These are phyloP conservation scores for Bubo bubo DNA, from an alignment of 2,113 vertebrate genomes.

Conservation along the genomic window DNA sequence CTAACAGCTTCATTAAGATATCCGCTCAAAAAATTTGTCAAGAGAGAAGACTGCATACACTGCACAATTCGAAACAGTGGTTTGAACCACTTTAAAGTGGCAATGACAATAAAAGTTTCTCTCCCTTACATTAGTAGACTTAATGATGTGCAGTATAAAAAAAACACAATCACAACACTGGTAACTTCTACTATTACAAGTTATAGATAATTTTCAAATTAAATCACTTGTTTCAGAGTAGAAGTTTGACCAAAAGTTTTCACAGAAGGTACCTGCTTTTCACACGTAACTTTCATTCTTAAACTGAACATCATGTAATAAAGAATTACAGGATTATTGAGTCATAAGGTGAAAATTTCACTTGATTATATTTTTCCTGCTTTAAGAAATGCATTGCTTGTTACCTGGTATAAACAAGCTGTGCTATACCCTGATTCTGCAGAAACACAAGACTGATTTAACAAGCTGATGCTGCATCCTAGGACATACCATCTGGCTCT, in stretches of 20 bases:
- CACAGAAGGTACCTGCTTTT: neutral
- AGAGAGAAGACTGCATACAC: neutral
- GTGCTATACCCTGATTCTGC: neutral
- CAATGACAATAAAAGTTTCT: neutral
- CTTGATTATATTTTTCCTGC: neutral
- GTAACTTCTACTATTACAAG: neutral
- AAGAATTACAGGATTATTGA: neutral
- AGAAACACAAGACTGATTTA: neutral
- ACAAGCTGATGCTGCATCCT: neutral
- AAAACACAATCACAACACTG: neutral
- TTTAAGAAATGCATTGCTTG: neutral
- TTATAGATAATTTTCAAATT: neutral
- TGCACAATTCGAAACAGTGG: neutral
- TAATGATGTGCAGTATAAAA: neutral
- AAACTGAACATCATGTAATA: neutral
- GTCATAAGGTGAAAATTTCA: accelerated
- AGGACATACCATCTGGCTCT: neutral
- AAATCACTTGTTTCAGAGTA: neutral
- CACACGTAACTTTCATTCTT: neutral
- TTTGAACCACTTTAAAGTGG: neutral
- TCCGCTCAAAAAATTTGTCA: neutral
- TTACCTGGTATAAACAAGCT: neutral
- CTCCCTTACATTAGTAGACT: neutral
- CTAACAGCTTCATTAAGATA: neutral
- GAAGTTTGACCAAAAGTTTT: neutral